Evolutionary conservation across 1,140 invertebrate species (phyloP).

Genomic region (Rhagoletis pomonella): DNA sequence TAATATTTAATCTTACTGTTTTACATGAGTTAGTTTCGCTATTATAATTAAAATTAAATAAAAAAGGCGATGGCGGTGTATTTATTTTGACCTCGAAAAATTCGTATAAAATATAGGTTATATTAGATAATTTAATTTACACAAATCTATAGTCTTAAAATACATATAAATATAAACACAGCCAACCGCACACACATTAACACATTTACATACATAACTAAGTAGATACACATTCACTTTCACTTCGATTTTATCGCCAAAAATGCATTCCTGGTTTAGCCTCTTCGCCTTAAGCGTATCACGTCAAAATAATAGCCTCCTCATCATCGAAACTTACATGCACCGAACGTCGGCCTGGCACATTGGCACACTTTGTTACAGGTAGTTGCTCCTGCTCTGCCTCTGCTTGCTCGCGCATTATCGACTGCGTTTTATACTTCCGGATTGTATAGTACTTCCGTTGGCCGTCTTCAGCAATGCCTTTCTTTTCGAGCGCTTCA

Average conservation of each 20-base stretch:
- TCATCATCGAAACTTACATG: slow-evolving; percentile 71
- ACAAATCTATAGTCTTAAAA: neutral
- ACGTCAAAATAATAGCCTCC: neutral
- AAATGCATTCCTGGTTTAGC: neutral
- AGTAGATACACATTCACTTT: neutral
- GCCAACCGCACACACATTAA: neutral
- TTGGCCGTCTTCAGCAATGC: neutral
- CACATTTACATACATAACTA: neutral
- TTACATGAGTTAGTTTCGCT: no score
- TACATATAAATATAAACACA: neutral
- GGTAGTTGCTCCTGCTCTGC: neutral
- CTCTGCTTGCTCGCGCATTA: slow-evolving; percentile 34
- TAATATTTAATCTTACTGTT: no score
- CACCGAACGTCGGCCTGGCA: neutral
- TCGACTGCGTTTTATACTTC: slow-evolving; percentile 27
- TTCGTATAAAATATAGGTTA: no score
- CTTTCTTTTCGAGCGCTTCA: neutral
- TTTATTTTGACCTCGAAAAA: no score
- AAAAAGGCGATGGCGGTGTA: no score
- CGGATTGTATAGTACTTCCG: neutral
- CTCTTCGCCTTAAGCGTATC: slow-evolving; percentile 5
- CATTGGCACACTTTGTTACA: neutral
- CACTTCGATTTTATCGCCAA: neutral
- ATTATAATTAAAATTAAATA: no score
- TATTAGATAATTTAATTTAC: no score